phyloP scores from a whole-genome alignment of 2,113 vertebrate genomes.

The Aspiorhynchus laticeps region DNA sequence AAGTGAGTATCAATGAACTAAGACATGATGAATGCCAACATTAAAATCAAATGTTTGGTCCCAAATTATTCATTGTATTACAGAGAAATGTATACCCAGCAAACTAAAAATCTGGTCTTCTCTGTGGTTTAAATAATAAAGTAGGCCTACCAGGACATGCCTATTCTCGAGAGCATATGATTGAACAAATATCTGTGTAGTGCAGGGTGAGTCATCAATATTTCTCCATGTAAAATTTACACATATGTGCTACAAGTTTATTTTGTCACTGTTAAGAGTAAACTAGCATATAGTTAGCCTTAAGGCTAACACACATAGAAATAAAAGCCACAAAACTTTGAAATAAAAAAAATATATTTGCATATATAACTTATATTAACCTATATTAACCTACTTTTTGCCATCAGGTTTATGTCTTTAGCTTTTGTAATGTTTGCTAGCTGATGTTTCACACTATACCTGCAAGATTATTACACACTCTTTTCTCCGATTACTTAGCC shows the following conservation, averaged over 20 bases:
- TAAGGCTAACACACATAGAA: background rate
- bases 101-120: background rate
- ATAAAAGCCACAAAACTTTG: background rate
- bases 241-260: background rate
- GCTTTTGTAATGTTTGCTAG: constrained; percentile 1
- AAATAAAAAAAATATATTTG: background rate
- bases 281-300: background rate
- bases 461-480: constrained; percentile 36
- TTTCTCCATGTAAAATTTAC: background rate
- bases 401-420: background rate
- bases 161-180: background rate
- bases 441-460: constrained; percentile 21
- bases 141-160: background rate
- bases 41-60: background rate
- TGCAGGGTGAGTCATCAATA: background rate
- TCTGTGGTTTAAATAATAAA: background rate
- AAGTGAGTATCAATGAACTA: background rate
- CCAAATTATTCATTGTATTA: background rate
- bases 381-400: background rate
- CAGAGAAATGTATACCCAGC: background rate
- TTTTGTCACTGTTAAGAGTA: background rate
- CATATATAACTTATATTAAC: background rate
- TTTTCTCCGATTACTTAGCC: background rate
- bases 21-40: background rate
- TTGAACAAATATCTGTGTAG: background rate